Percentiles rank a stretch among this genome's conserved stretches.
These are phyloP conservation scores for Heterocephalus glaber DNA, from an alignment of 2,113 vertebrate species.

Conservation along the genomic window DNA sequence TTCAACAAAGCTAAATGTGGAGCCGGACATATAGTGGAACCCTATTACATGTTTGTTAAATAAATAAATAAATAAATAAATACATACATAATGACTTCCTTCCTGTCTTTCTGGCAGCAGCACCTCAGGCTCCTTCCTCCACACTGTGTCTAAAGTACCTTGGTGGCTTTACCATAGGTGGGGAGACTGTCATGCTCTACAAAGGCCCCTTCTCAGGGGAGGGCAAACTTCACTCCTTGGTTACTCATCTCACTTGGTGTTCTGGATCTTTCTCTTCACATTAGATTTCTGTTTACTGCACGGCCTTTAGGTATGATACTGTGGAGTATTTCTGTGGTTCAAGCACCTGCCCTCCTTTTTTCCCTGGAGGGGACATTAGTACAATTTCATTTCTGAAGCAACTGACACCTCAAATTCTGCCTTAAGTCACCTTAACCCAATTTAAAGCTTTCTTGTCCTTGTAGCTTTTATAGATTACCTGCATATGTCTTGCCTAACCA, in stretches of 20 bases:
- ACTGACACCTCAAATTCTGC: slow-evolving; percentile 27
- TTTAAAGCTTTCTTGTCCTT: slow-evolving; percentile 54
- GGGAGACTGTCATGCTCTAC: background rate
- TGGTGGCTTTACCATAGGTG: background rate
- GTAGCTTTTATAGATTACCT: slow-evolving; percentile 66
- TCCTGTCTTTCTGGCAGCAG: background rate
- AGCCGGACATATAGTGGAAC: background rate
- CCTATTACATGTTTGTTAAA: background rate
- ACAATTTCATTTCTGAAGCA: slow-evolving; percentile 42
- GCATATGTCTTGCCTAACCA: slow-evolving; percentile 33
- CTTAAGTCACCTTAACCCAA: slow-evolving; percentile 59
- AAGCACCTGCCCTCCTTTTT: background rate
- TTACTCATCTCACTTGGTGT: background rate
- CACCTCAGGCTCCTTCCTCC: background rate
- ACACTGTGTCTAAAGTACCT: background rate
- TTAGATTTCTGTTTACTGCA: background rate
- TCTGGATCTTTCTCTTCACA: background rate
- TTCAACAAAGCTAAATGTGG: background rate
- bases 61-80: background rate
- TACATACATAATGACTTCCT: background rate
- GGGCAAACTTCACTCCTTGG: background rate
- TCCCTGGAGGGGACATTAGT: slow-evolving; percentile 15
- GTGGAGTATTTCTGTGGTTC: background rate
- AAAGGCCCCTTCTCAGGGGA: background rate
- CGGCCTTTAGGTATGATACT: background rate